These are phyloP conservation scores for Colinus virginianus DNA, from an alignment of 2,113 vertebrate species.

Conservation along the genomic window DNA sequence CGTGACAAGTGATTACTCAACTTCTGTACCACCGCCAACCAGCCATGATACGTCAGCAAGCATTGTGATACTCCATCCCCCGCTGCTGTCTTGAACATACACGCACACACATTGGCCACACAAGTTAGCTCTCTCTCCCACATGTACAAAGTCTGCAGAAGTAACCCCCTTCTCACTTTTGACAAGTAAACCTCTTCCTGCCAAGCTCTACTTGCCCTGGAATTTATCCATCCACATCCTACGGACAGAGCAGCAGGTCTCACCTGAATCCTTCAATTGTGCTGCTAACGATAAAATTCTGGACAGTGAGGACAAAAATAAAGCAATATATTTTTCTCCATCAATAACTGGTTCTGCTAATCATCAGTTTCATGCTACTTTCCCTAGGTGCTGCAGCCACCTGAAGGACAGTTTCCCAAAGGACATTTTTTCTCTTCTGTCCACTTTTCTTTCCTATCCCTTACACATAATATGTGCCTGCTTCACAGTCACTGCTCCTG, in stretches of 20 bases:
- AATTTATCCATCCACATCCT: not conserved
- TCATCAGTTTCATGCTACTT: not conserved
- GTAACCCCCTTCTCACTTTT: not conserved
- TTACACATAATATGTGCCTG: not conserved
- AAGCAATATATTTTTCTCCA: not conserved
- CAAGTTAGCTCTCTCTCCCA: not conserved
- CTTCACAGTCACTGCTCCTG: not conserved
- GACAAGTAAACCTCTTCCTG: not conserved
- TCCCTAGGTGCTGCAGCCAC: not conserved
- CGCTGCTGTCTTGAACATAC: not conserved
- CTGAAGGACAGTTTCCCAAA: not conserved
- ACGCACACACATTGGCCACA: accelerated
- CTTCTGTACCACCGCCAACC: slow-evolving; percentile 27
- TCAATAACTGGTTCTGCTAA: not conserved
- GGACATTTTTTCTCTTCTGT: not conserved
- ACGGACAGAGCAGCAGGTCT: not conserved
- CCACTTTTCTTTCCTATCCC: not conserved
- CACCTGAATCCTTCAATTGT: not conserved
- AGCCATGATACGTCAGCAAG: slow-evolving; percentile 37
- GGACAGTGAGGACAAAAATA: accelerated
- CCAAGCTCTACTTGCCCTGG: not conserved
- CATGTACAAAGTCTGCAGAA: not conserved
- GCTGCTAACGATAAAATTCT: not conserved
- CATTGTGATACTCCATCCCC: accelerated
- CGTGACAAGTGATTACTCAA: slow-evolving; percentile 72